Percentiles rank a stretch among this genome's conserved stretches.
These are phyloP conservation scores for Daktulosphaira vitifoliae DNA, from an alignment of 1,140 invertebrate species.

Conservation along the genomic window DNA sequence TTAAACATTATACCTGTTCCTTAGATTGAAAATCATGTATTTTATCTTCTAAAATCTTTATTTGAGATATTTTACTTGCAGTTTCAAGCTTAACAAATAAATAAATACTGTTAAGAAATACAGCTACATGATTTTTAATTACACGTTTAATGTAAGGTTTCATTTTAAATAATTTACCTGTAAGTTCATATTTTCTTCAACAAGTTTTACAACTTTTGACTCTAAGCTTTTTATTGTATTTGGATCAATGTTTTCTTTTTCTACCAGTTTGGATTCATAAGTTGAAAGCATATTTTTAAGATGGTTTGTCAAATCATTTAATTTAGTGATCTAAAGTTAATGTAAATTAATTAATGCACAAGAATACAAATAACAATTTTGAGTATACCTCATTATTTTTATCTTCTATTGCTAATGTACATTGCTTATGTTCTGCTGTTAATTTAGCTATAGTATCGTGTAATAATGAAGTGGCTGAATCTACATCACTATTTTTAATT, in stretches of 20 bases:
- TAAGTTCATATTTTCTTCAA: conserved; percentile 19
- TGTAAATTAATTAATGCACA: not conserved
- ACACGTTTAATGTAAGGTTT: too few species aligned
- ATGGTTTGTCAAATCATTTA: conserved; percentile 26
- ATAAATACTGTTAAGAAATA: too few species aligned
- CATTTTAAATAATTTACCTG: too few species aligned
- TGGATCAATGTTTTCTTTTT: conserved; percentile 23
- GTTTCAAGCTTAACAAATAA: conserved; percentile 16
- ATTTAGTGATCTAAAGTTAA: conserved; percentile 3
- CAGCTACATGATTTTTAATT: too few species aligned
- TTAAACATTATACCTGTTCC: conserved; percentile 3
- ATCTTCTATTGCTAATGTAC: not conserved
- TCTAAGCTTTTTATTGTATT: conserved; percentile 9
- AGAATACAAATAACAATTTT: not conserved
- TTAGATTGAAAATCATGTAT: not conserved
- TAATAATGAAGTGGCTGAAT: not conserved
- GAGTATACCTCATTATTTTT: conserved; percentile 6
- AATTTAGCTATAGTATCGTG: conserved; percentile 17
- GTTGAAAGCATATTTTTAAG: not conserved
- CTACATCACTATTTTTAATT: conserved; percentile 15
- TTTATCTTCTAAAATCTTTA: not conserved
- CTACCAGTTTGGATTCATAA: conserved; percentile 14
- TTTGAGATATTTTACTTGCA: conserved; percentile 5
- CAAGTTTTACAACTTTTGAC: conserved; percentile 13
- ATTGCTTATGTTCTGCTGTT: not conserved